Evolutionary conservation across 2,113 vertebrate species (phyloP).

Genomic region (Carassius carassius): DNA sequence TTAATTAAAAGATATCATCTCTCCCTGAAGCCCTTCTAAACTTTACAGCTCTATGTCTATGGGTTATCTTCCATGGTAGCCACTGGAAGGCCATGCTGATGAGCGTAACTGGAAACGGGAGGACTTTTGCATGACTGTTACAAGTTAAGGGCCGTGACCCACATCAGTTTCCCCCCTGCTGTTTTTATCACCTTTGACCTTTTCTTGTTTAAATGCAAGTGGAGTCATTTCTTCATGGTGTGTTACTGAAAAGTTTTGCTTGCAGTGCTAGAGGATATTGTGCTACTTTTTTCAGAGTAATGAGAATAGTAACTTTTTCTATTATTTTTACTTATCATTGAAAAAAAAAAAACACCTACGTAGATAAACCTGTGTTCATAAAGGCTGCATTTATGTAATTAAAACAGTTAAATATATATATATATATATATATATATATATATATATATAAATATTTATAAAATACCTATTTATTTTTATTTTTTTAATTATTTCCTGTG

Average conservation of each 20-base stretch:
- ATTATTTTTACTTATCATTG: too few species aligned
- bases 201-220: not conserved
- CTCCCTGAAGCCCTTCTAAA: slow-evolving; percentile 50
- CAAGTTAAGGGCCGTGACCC: slow-evolving; percentile 30
- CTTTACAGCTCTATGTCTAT: slow-evolving; percentile 53
- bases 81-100: slow-evolving; percentile 29
- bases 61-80: slow-evolving; percentile 48
- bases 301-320: not conserved
- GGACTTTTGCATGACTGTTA: slow-evolving; percentile 34
- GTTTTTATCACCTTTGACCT: slow-evolving; percentile 16
- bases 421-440: too few species aligned
- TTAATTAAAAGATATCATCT: slow-evolving; percentile 63
- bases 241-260: not conserved
- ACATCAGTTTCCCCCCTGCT: slow-evolving; percentile 13
- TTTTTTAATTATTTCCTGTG: too few species aligned
- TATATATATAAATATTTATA: too few species aligned
- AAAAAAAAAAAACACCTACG: too few species aligned
- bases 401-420: too few species aligned
- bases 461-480: too few species aligned
- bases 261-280: not conserved
- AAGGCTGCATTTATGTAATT: too few species aligned
- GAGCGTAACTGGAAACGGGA: slow-evolving; percentile 27
- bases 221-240: slow-evolving; percentile 9
- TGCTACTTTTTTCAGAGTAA: not conserved
- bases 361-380: too few species aligned